Conservation (phyloP, 2,113 vertebrate genomes). For the Copsychus sechellarum region DNA sequence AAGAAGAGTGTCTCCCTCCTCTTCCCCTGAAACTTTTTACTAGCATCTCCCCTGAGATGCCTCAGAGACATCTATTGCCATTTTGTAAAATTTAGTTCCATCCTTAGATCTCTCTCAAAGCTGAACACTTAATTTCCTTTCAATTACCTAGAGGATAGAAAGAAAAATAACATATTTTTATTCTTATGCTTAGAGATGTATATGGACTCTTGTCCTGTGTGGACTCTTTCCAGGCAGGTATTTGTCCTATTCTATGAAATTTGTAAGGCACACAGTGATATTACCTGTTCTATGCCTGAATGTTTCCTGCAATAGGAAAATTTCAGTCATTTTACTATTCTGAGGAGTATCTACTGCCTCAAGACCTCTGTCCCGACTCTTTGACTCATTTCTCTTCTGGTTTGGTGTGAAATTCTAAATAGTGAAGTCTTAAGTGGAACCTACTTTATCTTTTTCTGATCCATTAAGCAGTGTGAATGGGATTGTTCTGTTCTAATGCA, state of each 20-base stretch:
- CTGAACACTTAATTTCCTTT: background rate
- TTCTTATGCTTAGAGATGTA: background rate
- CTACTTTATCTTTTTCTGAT: background rate
- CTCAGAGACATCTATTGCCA: background rate
- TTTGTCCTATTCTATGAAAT: background rate
- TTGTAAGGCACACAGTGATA: background rate
- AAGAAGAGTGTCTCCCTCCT: background rate
- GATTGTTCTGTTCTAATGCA: background rate
- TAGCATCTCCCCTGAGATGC: background rate
- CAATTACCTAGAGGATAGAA: background rate
- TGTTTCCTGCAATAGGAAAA: background rate
- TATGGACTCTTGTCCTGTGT: background rate
- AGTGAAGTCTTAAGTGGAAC: background rate
- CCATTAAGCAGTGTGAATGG: background rate
- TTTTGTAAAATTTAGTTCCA: background rate
- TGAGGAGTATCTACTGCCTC: background rate
- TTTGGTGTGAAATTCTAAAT: background rate
- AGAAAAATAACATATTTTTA: background rate
- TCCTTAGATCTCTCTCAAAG: background rate
- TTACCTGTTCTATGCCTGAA: background rate
- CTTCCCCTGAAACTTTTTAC: background rate
- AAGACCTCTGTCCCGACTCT: background rate
- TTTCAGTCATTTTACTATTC: background rate
- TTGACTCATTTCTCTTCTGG: background rate
- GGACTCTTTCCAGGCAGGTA: background rate